These are phyloP conservation scores for Heliopora coerulea DNA, from an alignment of 92 coral and sea anemone genomes.

Conservation along the genomic window DNA sequence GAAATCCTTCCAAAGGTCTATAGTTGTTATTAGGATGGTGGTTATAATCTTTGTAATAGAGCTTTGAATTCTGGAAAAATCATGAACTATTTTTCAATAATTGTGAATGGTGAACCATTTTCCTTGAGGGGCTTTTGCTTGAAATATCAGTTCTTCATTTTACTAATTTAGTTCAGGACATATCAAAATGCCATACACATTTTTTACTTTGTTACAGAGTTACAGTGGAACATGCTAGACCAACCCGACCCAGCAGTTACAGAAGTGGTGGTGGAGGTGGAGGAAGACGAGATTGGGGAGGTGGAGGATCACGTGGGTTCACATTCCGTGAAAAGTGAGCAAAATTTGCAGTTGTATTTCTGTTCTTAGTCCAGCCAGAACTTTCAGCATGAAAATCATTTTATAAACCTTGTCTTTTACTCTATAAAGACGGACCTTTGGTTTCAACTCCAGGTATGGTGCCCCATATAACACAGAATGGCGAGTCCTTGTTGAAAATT, in stretches of 20 bases:
- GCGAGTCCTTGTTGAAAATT: slow-evolving; percentile 75
- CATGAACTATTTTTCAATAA: too few species aligned
- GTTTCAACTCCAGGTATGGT: slow-evolving; percentile 60
- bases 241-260: slow-evolving; percentile 68
- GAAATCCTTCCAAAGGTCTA: too few species aligned
- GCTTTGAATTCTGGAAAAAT: too few species aligned
- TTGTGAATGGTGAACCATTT: too few species aligned
- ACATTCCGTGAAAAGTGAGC: slow-evolving; percentile 75
- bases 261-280: slow-evolving; percentile 78
- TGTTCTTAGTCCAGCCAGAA: not conserved
- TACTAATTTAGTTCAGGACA: too few species aligned
- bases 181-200: too few species aligned
- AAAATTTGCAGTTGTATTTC: not conserved
- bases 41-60: too few species aligned
- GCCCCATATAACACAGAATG: slow-evolving; percentile 96
- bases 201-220: slow-evolving; percentile 52
- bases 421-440: not conserved
- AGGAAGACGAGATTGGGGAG: slow-evolving; percentile 57
- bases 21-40: too few species aligned
- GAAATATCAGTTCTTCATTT: too few species aligned
- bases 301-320: slow-evolving; percentile 61
- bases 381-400: not conserved
- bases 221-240: slow-evolving; percentile 93
- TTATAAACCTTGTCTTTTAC: not conserved
- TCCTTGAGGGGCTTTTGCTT: too few species aligned